Evolutionary conservation across 2,113 vertebrate species (phyloP).

Genomic region (Neolamprologus toae): DNA sequence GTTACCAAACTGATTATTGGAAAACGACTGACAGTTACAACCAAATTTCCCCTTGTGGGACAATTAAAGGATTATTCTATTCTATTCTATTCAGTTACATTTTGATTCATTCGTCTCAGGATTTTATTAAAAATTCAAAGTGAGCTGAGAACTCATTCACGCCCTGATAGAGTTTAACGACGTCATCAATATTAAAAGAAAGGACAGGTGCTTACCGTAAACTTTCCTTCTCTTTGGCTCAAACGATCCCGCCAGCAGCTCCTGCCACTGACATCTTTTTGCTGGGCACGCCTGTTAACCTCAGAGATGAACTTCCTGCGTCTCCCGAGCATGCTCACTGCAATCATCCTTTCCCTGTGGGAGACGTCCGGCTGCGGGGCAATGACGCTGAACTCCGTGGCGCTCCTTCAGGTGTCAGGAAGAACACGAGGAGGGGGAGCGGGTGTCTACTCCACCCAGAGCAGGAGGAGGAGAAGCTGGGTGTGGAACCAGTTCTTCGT

Average conservation of each 20-base stretch:
- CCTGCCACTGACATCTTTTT: not conserved
- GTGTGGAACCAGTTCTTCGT: slow-evolving; percentile 53
- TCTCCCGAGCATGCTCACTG: not conserved
- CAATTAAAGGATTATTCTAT: too few species aligned
- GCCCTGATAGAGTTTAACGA: not conserved
- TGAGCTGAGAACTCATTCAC: not conserved
- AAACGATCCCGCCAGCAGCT: not conserved
- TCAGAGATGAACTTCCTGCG: not conserved
- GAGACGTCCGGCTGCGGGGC: not conserved
- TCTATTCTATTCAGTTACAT: not conserved
- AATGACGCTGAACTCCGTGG: not conserved
- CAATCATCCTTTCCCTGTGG: not conserved
- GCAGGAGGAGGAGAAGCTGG: slow-evolving; percentile 31
- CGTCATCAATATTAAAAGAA: not conserved
- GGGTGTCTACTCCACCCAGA: not conserved
- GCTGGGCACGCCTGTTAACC: not conserved
- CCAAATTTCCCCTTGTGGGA: too few species aligned
- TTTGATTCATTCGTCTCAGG: not conserved
- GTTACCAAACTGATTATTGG: not conserved
- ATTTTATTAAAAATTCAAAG: not conserved
- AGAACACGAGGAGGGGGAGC: not conserved
- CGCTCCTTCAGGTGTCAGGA: not conserved
- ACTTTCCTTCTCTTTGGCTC: not conserved
- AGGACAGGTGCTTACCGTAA: not conserved
- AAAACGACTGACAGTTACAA: not conserved